Base-by-base conservation (phyloP, 2,888 invertebrate species). In the Dendrolimus houi region DNA sequence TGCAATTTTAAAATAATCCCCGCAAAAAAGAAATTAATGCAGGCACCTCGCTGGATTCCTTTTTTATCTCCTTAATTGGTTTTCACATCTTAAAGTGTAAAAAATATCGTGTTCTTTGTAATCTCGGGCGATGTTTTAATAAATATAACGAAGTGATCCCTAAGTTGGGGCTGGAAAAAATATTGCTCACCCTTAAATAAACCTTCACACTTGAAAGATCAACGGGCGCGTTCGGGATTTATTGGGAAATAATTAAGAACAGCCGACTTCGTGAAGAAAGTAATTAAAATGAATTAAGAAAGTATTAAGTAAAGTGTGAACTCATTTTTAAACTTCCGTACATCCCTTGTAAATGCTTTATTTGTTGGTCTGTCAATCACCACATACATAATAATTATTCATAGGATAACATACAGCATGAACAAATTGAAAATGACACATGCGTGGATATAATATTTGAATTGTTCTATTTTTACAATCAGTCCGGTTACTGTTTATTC, bases 61-160 rank as follows among this genome's bases (percentile, higher is more conserved):
- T 88, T 90, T 91, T 91, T 91, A 91, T 91, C 91, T 91, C 83
- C 87, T 90, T 91, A 91, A 91, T 91, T 91, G 90, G 89, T 91
- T 91, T 91, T 91, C 89, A 90, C 90, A 91, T 91, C 91, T 91
- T 86, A 81, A 84, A 81, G 85, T 89, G 85, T 84, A 89, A 89
- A 89, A 88, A 90, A 89, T 89, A 89, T 89, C 88, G 83, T 88
- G 87, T 88, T 87, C 87, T 88, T 87, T 87, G 87, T 89, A 90
- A 90, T 90, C 90, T 89, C 86, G 83, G 87, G 82, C 83, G 89
- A 87, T 90, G 89, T 89, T 90, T 90, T 89, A 90, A 89, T 89
- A 89, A 90, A 90, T 89, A 89, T 90, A 89, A 90, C 89, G 87
- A 87, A 89, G 89, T 89, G 86, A 85, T 75, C 76, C 68, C 69